Percentiles rank a stretch among this genome's conserved stretches.
Conservation (phyloP, 2,797 vertebrate species). For the Hemibagrus guttatus region DNA sequence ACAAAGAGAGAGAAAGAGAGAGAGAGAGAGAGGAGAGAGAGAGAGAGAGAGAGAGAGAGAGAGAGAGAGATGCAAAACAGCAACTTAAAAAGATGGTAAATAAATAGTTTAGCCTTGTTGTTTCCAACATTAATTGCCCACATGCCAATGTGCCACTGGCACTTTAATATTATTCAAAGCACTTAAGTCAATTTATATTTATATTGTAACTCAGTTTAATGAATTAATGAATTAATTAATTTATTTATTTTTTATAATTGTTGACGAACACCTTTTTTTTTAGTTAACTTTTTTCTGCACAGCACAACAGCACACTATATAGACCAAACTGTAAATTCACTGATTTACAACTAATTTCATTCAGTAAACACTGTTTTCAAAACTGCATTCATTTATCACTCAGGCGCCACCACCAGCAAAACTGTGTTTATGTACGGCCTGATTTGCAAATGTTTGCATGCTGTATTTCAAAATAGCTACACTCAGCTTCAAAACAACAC, state of each 20-base stretch:
- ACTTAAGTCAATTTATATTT: not conserved
- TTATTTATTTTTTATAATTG: not conserved
- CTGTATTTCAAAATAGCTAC: conserved; percentile 1
- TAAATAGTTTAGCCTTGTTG: not conserved
- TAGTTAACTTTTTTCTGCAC: not conserved
- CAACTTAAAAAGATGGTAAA: conserved; percentile 16
- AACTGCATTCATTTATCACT: conserved; percentile 5
- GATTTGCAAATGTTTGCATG: conserved; percentile 31
- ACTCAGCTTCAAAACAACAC: not conserved
- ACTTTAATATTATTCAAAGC: not conserved
- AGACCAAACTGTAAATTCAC: not conserved
- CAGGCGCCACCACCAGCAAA: not conserved
- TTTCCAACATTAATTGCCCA: not conserved
- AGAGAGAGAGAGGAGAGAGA: conserved; percentile 27
- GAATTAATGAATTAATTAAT: too few relatives aligned
- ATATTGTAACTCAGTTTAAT: too few relatives aligned
- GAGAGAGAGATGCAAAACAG: conserved; percentile 17
- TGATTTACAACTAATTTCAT: not conserved
- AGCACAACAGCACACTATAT: not conserved
- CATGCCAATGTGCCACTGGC: not conserved
- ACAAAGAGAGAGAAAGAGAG: conserved; percentile 32
- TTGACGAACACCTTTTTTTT: not conserved
- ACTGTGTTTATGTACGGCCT: not conserved
- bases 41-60: conserved; percentile 20
- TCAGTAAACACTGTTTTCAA: not conserved